Base-by-base conservation (phyloP, 2,888 invertebrate genomes). In the Nysson spinosus region DNA sequence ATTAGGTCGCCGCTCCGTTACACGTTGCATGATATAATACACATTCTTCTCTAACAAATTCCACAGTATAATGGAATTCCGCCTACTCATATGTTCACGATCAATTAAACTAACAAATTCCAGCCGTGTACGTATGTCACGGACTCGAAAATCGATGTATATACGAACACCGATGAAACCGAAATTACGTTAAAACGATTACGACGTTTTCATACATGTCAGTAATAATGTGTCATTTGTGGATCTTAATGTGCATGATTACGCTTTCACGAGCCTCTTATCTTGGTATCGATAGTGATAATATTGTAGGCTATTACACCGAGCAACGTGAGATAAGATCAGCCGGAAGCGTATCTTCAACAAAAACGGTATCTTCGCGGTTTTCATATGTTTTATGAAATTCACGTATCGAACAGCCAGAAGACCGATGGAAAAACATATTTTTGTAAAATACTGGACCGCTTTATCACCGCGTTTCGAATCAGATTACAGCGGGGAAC, bases 41-140 rank as follows among this genome's bases (percentile, higher is more conserved):
- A 57, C 52, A 60, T 68, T 73, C 61, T 63, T 57, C 32, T 37
- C 7, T 14, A 52, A 55, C 50, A 37, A 64, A 62, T 55, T 68
- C 28, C 32, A 3, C 37, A 7, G 4, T 12, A 3, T 17, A 50
- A 34, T 22, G 3, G 5, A 24, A 19, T 7, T 19, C 28, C 22
- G 14, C 17, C 26, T 22, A 12, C 19, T 16, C 28, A 9, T 7
- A 26, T 12, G 24, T 16, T 11, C 7, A 1, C 17, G 7, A 11
- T 43, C 49, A 46, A 46, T 58, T 57, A 35, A 51, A 30, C 5
- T 16, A n/a, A 35, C 12, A 3, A 43, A 28, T 9, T n/a, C 11
- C 19, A 9, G 22, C 3, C 11, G 7, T n/a, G n/a, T n/a, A n/a
- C n/a, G n/a, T n/a, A n/a, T n/a, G n/a, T n/a, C n/a, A n/a, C n/a